phyloP scores from a whole-genome alignment of 1,140 invertebrate genomes.

The Zophobas atratus region DNA sequence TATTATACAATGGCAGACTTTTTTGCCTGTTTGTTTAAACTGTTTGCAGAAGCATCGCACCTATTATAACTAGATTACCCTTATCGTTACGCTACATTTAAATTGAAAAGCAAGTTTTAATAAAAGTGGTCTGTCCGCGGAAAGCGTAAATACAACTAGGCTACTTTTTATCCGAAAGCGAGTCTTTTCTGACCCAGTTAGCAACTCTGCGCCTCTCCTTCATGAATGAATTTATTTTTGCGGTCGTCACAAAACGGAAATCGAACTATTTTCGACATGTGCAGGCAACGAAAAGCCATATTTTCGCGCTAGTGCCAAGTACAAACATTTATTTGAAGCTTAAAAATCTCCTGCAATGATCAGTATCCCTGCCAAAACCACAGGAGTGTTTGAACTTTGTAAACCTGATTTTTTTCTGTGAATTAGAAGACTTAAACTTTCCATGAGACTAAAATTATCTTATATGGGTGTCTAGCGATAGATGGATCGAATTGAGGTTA shows the following conservation, averaged over 20 bases:
- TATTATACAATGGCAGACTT: conserved; percentile 35
- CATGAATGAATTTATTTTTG: conserved; percentile 32
- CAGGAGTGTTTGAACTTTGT: no score
- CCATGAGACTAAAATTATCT: no score
- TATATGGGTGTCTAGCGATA: no score
- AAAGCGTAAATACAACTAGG: conserved; percentile 37
- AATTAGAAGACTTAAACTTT: no score
- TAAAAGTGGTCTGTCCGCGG: conserved; percentile 17
- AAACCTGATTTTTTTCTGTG: no score
- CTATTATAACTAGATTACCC: conserved; percentile 4
- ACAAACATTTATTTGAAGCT: no score
- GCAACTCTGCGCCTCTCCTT: not conserved
- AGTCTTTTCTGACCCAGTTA: conserved; percentile 44
- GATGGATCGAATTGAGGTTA: no score
- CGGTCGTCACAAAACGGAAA: not conserved
- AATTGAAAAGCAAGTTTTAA: conserved; percentile 28
- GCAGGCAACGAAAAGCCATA: no score
- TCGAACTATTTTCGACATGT: no score
- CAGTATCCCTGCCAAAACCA: no score
- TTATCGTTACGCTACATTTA: conserved; percentile 18
- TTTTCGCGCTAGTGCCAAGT: no score
- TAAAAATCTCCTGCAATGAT: no score
- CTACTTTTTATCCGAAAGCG: conserved; percentile 35
- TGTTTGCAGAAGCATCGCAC: conserved; percentile 11
- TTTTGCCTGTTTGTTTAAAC: not conserved